These are phyloP conservation scores for Scaeva pyrastri DNA, from an alignment of 2,888 invertebrate species.

Conservation along the genomic window DNA sequence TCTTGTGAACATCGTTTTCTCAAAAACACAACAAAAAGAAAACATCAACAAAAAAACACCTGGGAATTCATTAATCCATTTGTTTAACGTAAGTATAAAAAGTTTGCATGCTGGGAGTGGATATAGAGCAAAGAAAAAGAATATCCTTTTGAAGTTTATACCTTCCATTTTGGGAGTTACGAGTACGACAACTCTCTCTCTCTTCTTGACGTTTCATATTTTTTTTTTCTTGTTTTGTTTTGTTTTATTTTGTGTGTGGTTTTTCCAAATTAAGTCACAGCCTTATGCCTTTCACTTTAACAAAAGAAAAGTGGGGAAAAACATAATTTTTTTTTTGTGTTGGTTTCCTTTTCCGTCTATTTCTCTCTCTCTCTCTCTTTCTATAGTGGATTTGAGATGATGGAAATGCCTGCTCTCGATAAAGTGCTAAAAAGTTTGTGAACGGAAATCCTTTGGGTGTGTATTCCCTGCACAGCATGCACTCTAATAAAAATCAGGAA, in stretches of 20 bases:
- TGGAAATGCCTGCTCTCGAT: constrained; percentile 46
- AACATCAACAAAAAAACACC: constrained; percentile 26
- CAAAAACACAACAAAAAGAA: neutral
- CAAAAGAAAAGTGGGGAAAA: constrained; percentile 41
- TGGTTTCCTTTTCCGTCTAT: neutral
- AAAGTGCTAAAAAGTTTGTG: constrained; percentile 51
- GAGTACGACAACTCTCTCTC: constrained; percentile 46
- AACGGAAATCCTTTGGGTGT: constrained; percentile 62
- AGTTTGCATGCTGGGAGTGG: neutral
- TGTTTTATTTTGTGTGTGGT: constrained; percentile 27
- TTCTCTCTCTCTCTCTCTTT: neutral
- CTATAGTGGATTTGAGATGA: constrained; percentile 13
- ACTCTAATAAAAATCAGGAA: constrained; percentile 30
- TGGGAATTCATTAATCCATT: constrained; percentile 66
- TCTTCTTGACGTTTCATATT: constrained; percentile 14
- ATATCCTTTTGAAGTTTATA: constrained; percentile 62
- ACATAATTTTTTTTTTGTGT: constrained; percentile 30
- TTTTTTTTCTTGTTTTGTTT: constrained; percentile 26
- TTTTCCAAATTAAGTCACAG: constrained; percentile 66
- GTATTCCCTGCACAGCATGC: constrained; percentile 28
- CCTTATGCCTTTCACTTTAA: constrained; percentile 46
- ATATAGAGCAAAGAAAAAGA: constrained; percentile 5
- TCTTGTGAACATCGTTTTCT: constrained; percentile 23
- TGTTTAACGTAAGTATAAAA: constrained; percentile 44
- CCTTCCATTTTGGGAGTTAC: constrained; percentile 35